Evolutionary conservation across 1,140 invertebrate genomes (phyloP).

Genomic region (Drosophila ohnishii): DNA sequence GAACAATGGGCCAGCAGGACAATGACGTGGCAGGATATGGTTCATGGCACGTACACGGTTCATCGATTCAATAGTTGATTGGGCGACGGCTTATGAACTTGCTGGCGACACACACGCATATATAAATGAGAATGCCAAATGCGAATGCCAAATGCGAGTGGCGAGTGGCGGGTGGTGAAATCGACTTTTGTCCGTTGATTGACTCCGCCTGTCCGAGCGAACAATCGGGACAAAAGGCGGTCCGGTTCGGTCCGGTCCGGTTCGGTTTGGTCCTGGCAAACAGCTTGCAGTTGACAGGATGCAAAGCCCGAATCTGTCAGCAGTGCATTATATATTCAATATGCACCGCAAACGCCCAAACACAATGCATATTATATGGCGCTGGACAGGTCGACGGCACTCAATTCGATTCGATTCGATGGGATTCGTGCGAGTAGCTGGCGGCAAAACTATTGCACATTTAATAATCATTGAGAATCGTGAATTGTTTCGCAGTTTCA

Average conservation of each 20-base stretch:
- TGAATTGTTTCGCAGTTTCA: slow-evolving; percentile 6
- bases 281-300: slow-evolving; percentile 42
- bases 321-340: slow-evolving; percentile 54
- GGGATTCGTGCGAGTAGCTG: neutral
- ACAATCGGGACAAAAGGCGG: slow-evolving; percentile 42
- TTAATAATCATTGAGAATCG: slow-evolving; percentile 25
- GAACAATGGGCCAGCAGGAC: slow-evolving; percentile 32
- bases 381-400: slow-evolving; percentile 2
- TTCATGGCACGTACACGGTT: slow-evolving; percentile 33
- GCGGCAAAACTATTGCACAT: slow-evolving; percentile 18
- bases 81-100: slow-evolving; percentile 47
- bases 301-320: slow-evolving; percentile 48
- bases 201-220: slow-evolving; percentile 39
- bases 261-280: slow-evolving; percentile 1
- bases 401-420: neutral
- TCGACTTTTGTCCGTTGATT: slow-evolving; percentile 54
- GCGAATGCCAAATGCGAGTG: slow-evolving; percentile 16
- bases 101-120: slow-evolving; percentile 10
- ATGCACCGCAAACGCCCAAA: slow-evolving; percentile 28
- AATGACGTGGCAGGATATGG: slow-evolving; percentile 30
- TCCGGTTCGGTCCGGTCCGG: neutral
- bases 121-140: slow-evolving; percentile 31
- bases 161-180: slow-evolving; percentile 21
- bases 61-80: slow-evolving; percentile 46
- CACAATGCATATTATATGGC: slow-evolving; percentile 33